Conservation (phyloP, 2,113 vertebrate genomes). For the Saguinus midas region DNA sequence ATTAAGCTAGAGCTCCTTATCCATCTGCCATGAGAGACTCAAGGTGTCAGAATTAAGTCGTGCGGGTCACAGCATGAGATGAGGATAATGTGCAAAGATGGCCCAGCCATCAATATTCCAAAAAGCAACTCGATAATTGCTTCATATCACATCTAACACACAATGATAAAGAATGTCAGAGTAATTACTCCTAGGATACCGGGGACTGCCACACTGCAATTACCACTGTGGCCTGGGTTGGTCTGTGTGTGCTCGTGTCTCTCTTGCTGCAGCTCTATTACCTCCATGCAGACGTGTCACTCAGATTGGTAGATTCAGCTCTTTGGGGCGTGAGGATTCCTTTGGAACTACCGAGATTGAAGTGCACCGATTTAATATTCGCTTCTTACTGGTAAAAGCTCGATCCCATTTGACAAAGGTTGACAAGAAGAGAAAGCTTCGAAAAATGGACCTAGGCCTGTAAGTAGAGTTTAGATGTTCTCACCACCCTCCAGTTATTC, state of each 20-base stretch:
- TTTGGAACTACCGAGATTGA: constrained; percentile 27
- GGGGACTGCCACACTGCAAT: not conserved
- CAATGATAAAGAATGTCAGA: constrained; percentile 28
- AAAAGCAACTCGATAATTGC: constrained; percentile 34
- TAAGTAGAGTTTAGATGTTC: constrained; percentile 46
- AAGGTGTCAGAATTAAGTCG: constrained; percentile 61
- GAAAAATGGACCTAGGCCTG: constrained; percentile 11
- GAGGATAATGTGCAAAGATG: constrained; percentile 50
- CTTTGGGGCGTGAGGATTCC: not conserved
- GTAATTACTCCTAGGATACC: constrained; percentile 34
- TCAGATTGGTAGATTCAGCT: constrained; percentile 16
- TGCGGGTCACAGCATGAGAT: constrained; percentile 35
- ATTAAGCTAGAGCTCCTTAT: constrained; percentile 64
- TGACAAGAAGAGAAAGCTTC: constrained; percentile 28
- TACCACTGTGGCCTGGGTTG: not conserved
- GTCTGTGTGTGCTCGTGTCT: not conserved
- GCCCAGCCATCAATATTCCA: constrained; percentile 45
- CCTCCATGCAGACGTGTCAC: not conserved
- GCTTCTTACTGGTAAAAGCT: constrained; percentile 19
- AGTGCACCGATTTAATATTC: not conserved
- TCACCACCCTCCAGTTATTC: constrained; percentile 30
- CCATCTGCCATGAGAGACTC: constrained; percentile 57
- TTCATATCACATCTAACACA: constrained; percentile 49
- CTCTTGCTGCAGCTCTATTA: not conserved
- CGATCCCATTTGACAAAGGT: not conserved